Base-by-base conservation (phyloP, 2,888 invertebrate genomes). In the Eilema sororculum region DNA sequence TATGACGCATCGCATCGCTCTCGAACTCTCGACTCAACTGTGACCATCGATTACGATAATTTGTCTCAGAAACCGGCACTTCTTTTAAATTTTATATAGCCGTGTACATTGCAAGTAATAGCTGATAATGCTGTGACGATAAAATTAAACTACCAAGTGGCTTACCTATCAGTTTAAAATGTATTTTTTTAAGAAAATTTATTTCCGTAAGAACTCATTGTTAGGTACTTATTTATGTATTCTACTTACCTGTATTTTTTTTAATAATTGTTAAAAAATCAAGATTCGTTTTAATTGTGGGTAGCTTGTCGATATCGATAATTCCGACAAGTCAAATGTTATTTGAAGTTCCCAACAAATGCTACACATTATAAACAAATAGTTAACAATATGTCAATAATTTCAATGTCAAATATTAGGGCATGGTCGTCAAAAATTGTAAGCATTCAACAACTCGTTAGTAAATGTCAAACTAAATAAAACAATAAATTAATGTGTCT, bases 1-100 rank as follows among this genome's bases (percentile, higher is more conserved):
- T 83, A 85, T 93, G 93, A 93, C 93, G 91, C 91, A 91, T 87
- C 87, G 80, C n/a, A n/a, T n/a, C n/a, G n/a, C 67, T 77, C 78
- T 71, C 72, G 67, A 65, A 80, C 66, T 77, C 78, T 71, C 72
- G 67, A 64, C 74, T 68, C 78, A 80, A 69, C 68, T 65, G 76
- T 71, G 70, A 69, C 69, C 69, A 77, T 57, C 64, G 61, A 67
- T 70, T 71, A 60, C 28, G 61, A 77, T 58, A 67, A 63, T 58
- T 28, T 67, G n/a, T 71, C 69, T 57, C 41, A 65, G 24, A 69
- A 71, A 69, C 65, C 56, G 20, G 28, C 28, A 64, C 65, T 59
- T 64, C 28, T 28, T 63, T n/a, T 8, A 25, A 33, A 46, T 16
- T 5, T 30, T 1, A 52, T 1, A n/a, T 3, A 46, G 20, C 13